phyloP scores from a whole-genome alignment of 92 coral and sea anemone genomes.

The Actinostola sp. region DNA sequence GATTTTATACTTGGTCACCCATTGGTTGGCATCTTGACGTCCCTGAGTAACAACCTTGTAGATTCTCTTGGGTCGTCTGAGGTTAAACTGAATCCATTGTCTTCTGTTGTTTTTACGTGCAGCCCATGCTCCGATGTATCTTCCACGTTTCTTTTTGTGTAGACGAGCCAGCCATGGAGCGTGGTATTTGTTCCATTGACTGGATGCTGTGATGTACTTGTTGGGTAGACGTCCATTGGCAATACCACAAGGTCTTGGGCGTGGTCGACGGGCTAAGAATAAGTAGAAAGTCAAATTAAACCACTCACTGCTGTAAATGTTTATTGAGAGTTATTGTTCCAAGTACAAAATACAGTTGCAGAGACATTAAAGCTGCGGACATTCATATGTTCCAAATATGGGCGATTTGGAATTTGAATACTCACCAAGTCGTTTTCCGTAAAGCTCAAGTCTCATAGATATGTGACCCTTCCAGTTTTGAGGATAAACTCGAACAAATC shows the following conservation, averaged over 20 bases:
- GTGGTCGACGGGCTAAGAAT: too few species aligned
- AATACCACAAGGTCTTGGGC: constrained; percentile 49
- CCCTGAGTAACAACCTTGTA: constrained; percentile 72
- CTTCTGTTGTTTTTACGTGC: constrained; percentile 69
- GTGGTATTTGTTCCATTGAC: constrained; percentile 57
- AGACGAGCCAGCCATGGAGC: constrained; percentile 80
- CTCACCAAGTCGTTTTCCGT: constrained; percentile 61
- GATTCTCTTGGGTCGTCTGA: constrained; percentile 53
- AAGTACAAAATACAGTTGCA: too few species aligned
- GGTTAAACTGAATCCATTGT: constrained; percentile 78
- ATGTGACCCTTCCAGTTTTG: constrained; percentile 56
- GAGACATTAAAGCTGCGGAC: too few species aligned
- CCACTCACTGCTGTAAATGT: too few species aligned
- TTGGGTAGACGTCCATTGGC: constrained; percentile 50
- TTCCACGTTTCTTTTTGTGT: constrained; percentile 56
- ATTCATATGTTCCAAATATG: too few species aligned
- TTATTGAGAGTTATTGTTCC: too few species aligned
- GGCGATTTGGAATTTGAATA: too few species aligned
- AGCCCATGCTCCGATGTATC: constrained; percentile 81
- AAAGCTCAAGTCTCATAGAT: constrained; percentile 61
- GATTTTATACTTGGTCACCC: constrained; percentile 66
- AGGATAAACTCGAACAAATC: constrained; percentile 52
- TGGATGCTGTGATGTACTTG: constrained; percentile 62
- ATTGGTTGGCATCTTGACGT: constrained; percentile 69
- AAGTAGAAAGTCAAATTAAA: too few species aligned